A percentile compares a stretch with the other conserved stretches of the same genome.
phyloP scores from a whole-genome alignment of 1,140 invertebrate species.

The Phthorimaea operculella region DNA sequence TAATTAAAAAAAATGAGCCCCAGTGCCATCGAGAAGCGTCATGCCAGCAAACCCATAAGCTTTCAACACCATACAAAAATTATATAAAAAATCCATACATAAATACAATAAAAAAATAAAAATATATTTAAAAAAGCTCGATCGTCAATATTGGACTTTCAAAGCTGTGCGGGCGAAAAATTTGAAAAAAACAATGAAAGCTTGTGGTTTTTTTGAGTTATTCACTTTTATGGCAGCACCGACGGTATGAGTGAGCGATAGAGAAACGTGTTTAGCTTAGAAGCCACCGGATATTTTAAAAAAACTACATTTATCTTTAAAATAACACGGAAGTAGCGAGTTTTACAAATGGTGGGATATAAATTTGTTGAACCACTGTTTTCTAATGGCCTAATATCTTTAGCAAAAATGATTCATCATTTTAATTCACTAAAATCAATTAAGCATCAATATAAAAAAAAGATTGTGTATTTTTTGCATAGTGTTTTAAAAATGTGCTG shows the following conservation, averaged over 20 bases:
- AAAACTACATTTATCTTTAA: too few relatives aligned
- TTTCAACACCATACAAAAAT: constrained; percentile 33
- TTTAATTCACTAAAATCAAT: too few relatives aligned
- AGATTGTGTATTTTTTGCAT: too few relatives aligned
- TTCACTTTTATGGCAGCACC: constrained; percentile 12
- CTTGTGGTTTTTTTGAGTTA: constrained; percentile 46
- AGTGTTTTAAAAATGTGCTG: too few relatives aligned
- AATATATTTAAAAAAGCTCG: background rate
- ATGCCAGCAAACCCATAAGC: constrained; percentile 50
- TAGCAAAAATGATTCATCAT: too few relatives aligned
- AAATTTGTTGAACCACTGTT: too few relatives aligned
- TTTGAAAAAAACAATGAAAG: constrained; percentile 54
- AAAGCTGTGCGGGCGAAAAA: constrained; percentile 31
- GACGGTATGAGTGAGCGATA: background rate
- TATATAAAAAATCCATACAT: constrained; percentile 13
- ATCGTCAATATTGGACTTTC: constrained; percentile 62
- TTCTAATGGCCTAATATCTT: too few relatives aligned
- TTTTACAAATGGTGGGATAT: too few relatives aligned
- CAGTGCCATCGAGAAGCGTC: constrained; percentile 12
- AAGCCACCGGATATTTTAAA: constrained; percentile 9
- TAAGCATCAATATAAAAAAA: too few relatives aligned
- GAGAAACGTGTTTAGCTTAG: constrained; percentile 12
- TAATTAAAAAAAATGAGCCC: background rate
- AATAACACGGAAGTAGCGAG: too few relatives aligned
- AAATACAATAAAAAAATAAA: constrained; percentile 9